A percentile compares a stretch with the other conserved stretches of the same genome.
These are phyloP conservation scores for Agelaius phoeniceus DNA, from an alignment of 2,113 vertebrate species.

Conservation along the genomic window DNA sequence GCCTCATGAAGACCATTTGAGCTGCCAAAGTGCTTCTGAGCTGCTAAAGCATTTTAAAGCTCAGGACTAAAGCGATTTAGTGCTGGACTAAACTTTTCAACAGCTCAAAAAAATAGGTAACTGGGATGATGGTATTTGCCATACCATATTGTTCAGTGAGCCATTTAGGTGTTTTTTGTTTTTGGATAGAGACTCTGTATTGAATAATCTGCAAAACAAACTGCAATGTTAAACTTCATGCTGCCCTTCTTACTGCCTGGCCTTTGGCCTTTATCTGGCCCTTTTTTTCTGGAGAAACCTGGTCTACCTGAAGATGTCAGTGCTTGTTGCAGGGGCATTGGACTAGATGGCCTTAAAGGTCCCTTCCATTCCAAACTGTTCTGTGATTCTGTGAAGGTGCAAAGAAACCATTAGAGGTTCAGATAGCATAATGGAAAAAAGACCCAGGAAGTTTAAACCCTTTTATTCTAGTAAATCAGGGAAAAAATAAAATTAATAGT, in stretches of 20 bases:
- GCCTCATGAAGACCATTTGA: slow-evolving; percentile 60
- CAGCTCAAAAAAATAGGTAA: slow-evolving; percentile 54
- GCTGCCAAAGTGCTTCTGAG: slow-evolving; percentile 67
- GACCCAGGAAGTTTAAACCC: neutral
- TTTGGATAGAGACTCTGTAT: fast-evolving
- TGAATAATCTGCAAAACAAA: neutral
- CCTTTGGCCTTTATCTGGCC: neutral
- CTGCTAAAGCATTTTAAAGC: slow-evolving; percentile 69
- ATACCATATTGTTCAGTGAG: neutral
- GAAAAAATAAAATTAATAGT: neutral
- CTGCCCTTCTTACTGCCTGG: neutral
- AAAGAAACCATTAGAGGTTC: neutral
- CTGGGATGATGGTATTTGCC: neutral
- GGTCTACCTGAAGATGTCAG: neutral
- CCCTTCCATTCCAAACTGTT: neutral
- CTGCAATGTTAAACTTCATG: neutral
- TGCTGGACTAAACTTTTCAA: slow-evolving; percentile 55
- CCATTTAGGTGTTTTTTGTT: neutral
- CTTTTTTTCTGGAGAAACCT: neutral
- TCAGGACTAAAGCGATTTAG: slow-evolving; percentile 62
- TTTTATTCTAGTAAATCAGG: neutral
- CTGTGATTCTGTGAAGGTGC: neutral
- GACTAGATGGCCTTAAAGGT: neutral
- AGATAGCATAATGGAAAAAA: neutral
- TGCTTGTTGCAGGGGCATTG: neutral